A percentile compares a stretch with the other conserved stretches of the same genome.
These are phyloP conservation scores for Haplochromis vanheusdeni DNA, from an alignment of 2,113 vertebrate species.

Conservation along the genomic window DNA sequence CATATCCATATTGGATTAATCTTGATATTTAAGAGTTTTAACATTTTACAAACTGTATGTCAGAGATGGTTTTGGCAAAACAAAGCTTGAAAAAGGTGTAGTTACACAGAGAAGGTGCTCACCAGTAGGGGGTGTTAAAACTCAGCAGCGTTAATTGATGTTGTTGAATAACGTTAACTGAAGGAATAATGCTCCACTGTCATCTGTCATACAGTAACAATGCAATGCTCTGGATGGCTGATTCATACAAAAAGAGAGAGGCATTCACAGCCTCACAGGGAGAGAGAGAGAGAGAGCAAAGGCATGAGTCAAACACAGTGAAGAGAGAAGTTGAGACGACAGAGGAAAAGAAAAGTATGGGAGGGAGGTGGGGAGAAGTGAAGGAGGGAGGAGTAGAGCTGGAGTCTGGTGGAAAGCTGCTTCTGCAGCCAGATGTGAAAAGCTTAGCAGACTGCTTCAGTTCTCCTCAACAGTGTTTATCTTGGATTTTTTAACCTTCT, in stretches of 20 bases:
- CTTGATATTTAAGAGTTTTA: neutral
- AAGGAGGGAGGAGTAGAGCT: slow-evolving; percentile 38
- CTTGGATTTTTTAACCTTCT: slow-evolving; percentile 50
- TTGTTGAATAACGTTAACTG: neutral
- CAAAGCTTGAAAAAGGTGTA: neutral
- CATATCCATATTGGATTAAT: neutral
- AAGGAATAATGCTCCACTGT: slow-evolving; percentile 14
- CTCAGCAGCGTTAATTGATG: neutral
- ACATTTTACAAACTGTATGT: neutral
- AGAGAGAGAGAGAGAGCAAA: neutral
- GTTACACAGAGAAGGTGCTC: neutral
- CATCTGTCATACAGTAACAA: slow-evolving; percentile 11
- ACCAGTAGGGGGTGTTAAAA: slow-evolving; percentile 19
- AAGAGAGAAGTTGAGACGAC: slow-evolving; percentile 32
- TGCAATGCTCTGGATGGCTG: neutral
- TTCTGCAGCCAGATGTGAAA: slow-evolving; percentile 66
- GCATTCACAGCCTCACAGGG: neutral
- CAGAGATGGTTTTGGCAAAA: fast-evolving
- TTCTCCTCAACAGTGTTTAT: slow-evolving; percentile 51
- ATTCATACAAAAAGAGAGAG: slow-evolving; percentile 5
- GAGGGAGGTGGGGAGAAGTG: slow-evolving; percentile 17
- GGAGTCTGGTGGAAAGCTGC: slow-evolving; percentile 58
- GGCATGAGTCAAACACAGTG: slow-evolving; percentile 33
- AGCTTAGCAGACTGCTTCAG: slow-evolving; percentile 51
- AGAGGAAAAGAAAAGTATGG: slow-evolving; percentile 33